These are phyloP conservation scores for Nannoperca obscura DNA, from an alignment of 2,797 vertebrate genomes.

Conservation along the genomic window DNA sequence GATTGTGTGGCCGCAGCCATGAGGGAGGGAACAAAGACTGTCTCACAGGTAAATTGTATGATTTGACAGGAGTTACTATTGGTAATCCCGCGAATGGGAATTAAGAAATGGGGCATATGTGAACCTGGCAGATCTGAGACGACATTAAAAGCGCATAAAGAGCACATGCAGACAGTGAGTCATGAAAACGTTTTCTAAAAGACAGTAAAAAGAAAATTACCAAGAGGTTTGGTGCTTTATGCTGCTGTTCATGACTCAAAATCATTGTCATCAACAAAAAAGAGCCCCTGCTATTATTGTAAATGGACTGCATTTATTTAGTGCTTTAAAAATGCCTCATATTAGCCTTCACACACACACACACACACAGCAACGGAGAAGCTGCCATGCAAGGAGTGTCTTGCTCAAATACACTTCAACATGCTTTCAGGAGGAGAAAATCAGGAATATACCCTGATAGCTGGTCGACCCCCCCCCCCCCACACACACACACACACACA, in stretches of 20 bases:
- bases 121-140: conserved; percentile 18
- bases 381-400: conserved; percentile 61
- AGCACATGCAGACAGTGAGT: conserved; percentile 22
- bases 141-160: conserved; percentile 20
- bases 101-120: conserved; percentile 6
- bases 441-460: not conserved
- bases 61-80: not conserved
- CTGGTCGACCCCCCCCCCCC: too few relatives aligned
- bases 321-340: conserved; percentile 18
- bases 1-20: not conserved
- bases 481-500: too few relatives aligned
- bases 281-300: conserved; percentile 37
- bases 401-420: conserved; percentile 56
- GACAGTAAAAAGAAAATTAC: conserved; percentile 14
- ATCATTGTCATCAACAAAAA: conserved; percentile 29
- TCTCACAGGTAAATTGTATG: not conserved
- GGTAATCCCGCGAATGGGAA: conserved; percentile 17
- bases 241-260: conserved; percentile 37
- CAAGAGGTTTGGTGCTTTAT: conserved; percentile 28
- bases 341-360: conserved; percentile 1
- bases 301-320: conserved; percentile 42
- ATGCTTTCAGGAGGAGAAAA: conserved; percentile 36
- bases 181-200: conserved; percentile 4
- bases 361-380: conserved; percentile 26
- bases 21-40: not conserved